These are phyloP conservation scores for Campoplex capitator DNA, from an alignment of 2,888 invertebrate species.

Conservation along the genomic window DNA sequence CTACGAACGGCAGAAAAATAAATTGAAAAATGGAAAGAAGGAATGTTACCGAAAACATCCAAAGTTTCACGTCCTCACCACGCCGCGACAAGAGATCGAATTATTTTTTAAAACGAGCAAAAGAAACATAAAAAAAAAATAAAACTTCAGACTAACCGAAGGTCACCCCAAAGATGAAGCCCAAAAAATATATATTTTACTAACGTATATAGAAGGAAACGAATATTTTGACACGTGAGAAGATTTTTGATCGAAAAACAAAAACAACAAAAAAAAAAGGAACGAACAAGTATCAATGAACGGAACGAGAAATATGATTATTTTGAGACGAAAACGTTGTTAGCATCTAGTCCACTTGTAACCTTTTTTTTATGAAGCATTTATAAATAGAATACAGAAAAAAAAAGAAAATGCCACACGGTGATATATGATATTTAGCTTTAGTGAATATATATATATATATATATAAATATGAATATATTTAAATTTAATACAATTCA, in stretches of 20 bases:
- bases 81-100: slow-evolving; percentile 63
- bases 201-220: slow-evolving; percentile 70
- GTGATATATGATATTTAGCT: slow-evolving; percentile 57
- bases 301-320: slow-evolving; percentile 68
- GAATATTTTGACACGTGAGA: slow-evolving; percentile 69
- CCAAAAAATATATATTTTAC: slow-evolving; percentile 82
- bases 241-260: background rate
- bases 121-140: background rate
- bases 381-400: slow-evolving; percentile 56
- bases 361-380: slow-evolving; percentile 63
- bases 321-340: slow-evolving; percentile 76
- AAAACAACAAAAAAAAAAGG: slow-evolving; percentile 16
- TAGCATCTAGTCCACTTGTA: slow-evolving; percentile 72
- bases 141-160: slow-evolving; percentile 71
- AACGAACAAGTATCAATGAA: slow-evolving; percentile 19
- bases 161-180: slow-evolving; percentile 81
- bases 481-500: slow-evolving; percentile 65
- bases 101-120: slow-evolving; percentile 69
- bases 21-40: background rate
- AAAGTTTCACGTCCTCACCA: slow-evolving; percentile 38
- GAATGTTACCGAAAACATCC: slow-evolving; percentile 40
- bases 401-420: slow-evolving; percentile 43
- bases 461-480: slow-evolving; percentile 63
- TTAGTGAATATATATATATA: slow-evolving; percentile 63
- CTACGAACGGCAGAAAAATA: background rate